phyloP scores from a whole-genome alignment of 92 coral and sea anemone genomes.

The Hydrozoanthus gracilis region DNA sequence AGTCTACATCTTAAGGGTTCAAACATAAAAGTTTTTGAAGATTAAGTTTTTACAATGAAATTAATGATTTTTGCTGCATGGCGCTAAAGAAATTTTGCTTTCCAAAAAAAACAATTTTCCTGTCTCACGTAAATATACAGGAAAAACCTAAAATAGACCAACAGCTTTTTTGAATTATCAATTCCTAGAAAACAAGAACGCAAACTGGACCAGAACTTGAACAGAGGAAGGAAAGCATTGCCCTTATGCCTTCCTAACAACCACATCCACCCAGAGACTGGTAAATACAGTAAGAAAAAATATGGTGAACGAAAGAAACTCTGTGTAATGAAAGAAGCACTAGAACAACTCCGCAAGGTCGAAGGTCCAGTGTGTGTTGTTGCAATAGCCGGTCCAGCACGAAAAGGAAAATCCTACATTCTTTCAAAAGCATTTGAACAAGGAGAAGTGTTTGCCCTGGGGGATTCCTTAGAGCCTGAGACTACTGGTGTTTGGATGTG shows the following conservation, averaged over 20 bases:
- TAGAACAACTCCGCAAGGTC: background rate
- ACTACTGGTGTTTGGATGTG: slow-evolving; percentile 52
- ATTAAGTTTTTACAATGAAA: no score
- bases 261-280: background rate
- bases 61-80: no score
- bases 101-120: no score
- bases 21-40: no score
- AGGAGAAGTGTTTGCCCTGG: slow-evolving; percentile 45
- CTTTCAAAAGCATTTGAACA: slow-evolving; percentile 42
- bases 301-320: background rate
- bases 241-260: background rate
- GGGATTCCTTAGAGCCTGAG: slow-evolving; percentile 51
- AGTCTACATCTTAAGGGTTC: no score
- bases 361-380: slow-evolving; percentile 38
- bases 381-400: slow-evolving; percentile 47
- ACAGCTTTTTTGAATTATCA: no score
- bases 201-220: no score
- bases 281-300: background rate
- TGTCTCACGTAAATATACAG: no score
- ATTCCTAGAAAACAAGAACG: no score
- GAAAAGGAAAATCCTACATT: slow-evolving; percentile 53
- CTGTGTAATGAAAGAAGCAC: background rate
- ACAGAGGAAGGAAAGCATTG: background rate
- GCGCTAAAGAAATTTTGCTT: no score
- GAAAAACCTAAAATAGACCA: no score